phyloP scores from a whole-genome alignment of 1,140 invertebrate species.

The Lasaia peninsularis region DNA sequence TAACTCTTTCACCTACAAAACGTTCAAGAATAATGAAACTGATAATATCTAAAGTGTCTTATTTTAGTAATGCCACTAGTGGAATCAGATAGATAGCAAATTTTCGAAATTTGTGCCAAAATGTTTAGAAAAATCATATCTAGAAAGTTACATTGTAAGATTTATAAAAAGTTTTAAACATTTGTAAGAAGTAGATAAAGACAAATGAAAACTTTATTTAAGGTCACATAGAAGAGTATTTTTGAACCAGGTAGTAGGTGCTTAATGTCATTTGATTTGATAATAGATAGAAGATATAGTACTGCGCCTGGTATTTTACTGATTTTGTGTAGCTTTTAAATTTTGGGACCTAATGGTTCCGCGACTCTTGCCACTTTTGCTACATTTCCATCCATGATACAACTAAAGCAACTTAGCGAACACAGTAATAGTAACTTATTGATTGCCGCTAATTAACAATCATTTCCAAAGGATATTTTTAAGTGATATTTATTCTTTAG shows the following conservation, averaged over 20 bases:
- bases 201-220: slow-evolving; percentile 61
- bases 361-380: slow-evolving; percentile 67
- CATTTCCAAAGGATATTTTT: slow-evolving; percentile 59
- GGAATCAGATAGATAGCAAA: slow-evolving; percentile 65
- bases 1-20: slow-evolving; percentile 39
- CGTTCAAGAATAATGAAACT: slow-evolving; percentile 55
- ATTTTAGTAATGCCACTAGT: slow-evolving; percentile 74
- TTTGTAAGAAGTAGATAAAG: slow-evolving; percentile 52
- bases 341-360: slow-evolving; percentile 46
- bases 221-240: slow-evolving; percentile 69
- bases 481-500: slow-evolving; percentile 69
- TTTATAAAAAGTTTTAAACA: slow-evolving; percentile 47
- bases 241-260: slow-evolving; percentile 71
- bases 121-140: slow-evolving; percentile 54
- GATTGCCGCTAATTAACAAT: slow-evolving; percentile 49
- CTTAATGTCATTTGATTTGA: slow-evolving; percentile 64
- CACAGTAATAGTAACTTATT: slow-evolving; percentile 45
- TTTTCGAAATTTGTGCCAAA: slow-evolving; percentile 67
- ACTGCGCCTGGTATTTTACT: slow-evolving; percentile 58
- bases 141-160: slow-evolving; percentile 54
- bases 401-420: slow-evolving; percentile 54
- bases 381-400: slow-evolving; percentile 70
- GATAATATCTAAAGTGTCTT: slow-evolving; percentile 73
- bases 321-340: slow-evolving; percentile 59
- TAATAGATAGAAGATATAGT: slow-evolving; percentile 66